Base-by-base conservation (phyloP, 2,113 vertebrate species). In the Coracopsis vasa region DNA sequence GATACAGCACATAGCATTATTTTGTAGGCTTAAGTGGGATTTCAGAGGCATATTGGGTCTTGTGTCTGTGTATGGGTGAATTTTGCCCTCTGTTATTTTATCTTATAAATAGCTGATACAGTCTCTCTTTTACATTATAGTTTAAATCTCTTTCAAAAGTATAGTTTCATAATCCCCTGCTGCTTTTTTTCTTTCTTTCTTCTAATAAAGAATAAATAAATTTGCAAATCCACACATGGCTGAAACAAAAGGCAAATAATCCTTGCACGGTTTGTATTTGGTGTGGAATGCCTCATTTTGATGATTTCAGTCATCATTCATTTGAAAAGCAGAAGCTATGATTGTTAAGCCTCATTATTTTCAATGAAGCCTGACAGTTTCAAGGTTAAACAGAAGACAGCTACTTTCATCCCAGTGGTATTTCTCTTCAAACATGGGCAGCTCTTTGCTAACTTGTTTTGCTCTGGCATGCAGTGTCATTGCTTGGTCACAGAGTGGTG, bases 331-430 rank as follows among this genome's bases (percentile, higher is more conserved):
- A 96, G 93, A 75, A 96, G 79, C 91, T 96, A 93, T 88, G 93
- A 95, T 97, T 95, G 97, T 91, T 97, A 97, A 97, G 97, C 95
- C 97, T 97, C 95, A 50, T 97, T 97, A 97, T 97, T 97, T 97
- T 95, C 97, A 97, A 96, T 97, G 97, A 96, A 95, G 97, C 97
- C 91, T 97, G 96, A 97, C 96, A 95, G 94, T 96, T 97, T 93
- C 96, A 97, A 95, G 92, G 95, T 97, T 95, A 97, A 97, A 92
- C 95, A 97, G 97, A 96, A 97, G 97, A 97, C 96, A 97, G 95
- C 93, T 96, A 97, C 96, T 97, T 97, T 97, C 97, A 97, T 96
- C 97, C 92, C 92, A 67, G 88, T 93, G 89, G 92, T 94, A 87
- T 96, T 97, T 96, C 82, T 97, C 90, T 96, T 94, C 96, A 97